Evolutionary conservation across 2,888 invertebrate species (phyloP).

Genomic region (Allacma fusca): DNA sequence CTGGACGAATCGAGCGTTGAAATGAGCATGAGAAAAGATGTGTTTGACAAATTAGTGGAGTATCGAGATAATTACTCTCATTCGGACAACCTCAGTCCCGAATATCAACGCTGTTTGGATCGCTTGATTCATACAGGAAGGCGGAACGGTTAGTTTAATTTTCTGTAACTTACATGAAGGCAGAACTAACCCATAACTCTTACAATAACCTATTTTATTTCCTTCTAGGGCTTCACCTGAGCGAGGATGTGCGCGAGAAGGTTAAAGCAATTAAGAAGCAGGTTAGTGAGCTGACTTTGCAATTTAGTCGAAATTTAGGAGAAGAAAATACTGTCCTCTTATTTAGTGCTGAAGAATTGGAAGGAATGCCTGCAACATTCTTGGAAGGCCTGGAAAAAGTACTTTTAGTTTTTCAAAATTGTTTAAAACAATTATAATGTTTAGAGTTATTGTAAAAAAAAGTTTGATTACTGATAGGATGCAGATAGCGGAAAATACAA

Average conservation of each 20-base stretch:
- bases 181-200: too few species aligned
- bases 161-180: background rate
- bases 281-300: constrained; percentile 65
- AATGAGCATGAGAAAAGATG: constrained; percentile 67
- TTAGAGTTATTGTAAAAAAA: too few species aligned
- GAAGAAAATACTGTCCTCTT: constrained; percentile 66
- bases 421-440: too few species aligned
- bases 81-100: constrained; percentile 62
- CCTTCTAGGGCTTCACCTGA: constrained; percentile 65
- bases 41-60: constrained; percentile 65
- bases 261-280: constrained; percentile 65
- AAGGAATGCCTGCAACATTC: constrained; percentile 63
- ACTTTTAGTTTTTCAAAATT: background rate
- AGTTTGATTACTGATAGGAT: constrained; percentile 39
- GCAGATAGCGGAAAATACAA: constrained; percentile 64
- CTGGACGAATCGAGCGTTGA: constrained; percentile 67
- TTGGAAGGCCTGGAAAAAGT: constrained; percentile 62
- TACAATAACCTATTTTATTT: too few species aligned
- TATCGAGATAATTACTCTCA: constrained; percentile 62
- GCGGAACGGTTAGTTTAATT: constrained; percentile 64
- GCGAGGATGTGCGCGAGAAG: constrained; percentile 64
- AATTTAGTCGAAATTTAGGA: constrained; percentile 65
- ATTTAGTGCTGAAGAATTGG: constrained; percentile 65
- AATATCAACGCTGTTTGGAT: constrained; percentile 64
- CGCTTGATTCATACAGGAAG: constrained; percentile 65